These are phyloP conservation scores for Gonioctena quinquepunctata DNA, from an alignment of 1,140 invertebrate species.

Conservation along the genomic window DNA sequence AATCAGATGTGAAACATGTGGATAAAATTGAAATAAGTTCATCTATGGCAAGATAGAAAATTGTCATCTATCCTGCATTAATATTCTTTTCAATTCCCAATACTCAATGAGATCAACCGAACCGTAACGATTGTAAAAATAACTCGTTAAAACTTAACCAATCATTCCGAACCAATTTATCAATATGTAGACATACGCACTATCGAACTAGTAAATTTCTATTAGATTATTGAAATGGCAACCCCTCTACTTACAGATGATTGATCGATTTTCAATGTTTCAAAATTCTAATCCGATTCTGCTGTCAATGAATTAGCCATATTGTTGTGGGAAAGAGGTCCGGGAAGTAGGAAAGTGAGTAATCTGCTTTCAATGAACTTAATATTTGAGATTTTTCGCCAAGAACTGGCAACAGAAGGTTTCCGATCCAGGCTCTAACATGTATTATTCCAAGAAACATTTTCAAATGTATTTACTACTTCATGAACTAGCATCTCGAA, in stretches of 20 bases:
- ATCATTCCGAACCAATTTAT: conserved; percentile 20
- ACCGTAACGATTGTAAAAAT: conserved; percentile 13
- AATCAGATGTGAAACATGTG: no score
- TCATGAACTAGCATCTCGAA: no score
- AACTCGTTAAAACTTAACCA: conserved; percentile 24
- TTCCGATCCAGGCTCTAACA: background rate
- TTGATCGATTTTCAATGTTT: conserved; percentile 24
- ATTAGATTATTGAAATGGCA: conserved; percentile 18
- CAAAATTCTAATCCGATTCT: conserved; percentile 17
- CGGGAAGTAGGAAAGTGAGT: conserved; percentile 2
- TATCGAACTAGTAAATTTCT: conserved; percentile 6
- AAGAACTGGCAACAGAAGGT: background rate
- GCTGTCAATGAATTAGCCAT: conserved; percentile 3
- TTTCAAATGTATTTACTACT: background rate
- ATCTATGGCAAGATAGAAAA: background rate
- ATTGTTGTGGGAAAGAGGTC: conserved; percentile 21
- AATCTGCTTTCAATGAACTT: background rate
- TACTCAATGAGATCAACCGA: background rate
- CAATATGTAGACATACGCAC: conserved; percentile 18
- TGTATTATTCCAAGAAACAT: background rate
- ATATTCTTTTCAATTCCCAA: background rate
- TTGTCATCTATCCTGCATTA: background rate
- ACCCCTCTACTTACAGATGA: conserved; percentile 12
- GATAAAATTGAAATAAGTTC: no score
- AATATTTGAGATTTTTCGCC: background rate